These are phyloP conservation scores for Psylliodes chrysocephalus DNA, from an alignment of 2,888 invertebrate species.

Conservation along the genomic window DNA sequence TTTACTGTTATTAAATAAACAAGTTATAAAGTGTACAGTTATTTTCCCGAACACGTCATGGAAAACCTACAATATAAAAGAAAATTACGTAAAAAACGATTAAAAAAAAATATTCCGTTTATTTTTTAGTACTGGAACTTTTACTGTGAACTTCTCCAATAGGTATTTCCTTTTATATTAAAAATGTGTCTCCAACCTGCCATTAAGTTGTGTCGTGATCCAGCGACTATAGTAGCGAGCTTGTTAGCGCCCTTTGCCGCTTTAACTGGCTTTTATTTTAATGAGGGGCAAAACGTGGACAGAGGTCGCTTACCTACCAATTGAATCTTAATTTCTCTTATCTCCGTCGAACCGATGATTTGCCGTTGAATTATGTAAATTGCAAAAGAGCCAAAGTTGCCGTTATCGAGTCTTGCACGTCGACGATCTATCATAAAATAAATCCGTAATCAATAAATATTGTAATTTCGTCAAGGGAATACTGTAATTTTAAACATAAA, in stretches of 20 bases:
- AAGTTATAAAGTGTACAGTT: no score
- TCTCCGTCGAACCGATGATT: slow-evolving; percentile 33
- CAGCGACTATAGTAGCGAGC: slow-evolving; percentile 40
- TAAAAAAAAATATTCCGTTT: no score
- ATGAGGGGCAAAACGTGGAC: slow-evolving; percentile 46
- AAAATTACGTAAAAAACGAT: no score
- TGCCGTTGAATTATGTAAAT: slow-evolving; percentile 41
- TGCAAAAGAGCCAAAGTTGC: slow-evolving; percentile 35
- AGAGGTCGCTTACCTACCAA: slow-evolving; percentile 43
- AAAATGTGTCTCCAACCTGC: slow-evolving; percentile 11
- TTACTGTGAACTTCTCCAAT: no score
- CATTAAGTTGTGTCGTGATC: slow-evolving; percentile 20
- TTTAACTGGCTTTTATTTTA: slow-evolving; percentile 41
- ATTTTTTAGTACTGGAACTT: no score
- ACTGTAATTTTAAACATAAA: slow-evolving; percentile 33
- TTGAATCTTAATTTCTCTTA: slow-evolving; percentile 43
- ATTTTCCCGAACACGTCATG: no score
- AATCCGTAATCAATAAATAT: slow-evolving; percentile 41
- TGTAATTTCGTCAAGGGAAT: slow-evolving; percentile 34
- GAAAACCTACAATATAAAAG: no score
- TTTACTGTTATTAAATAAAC: no score
- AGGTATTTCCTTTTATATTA: neutral
- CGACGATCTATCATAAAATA: slow-evolving; percentile 36
- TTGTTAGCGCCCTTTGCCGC: slow-evolving; percentile 48
- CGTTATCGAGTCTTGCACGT: slow-evolving; percentile 42